Evolutionary conservation across 37 sponge, comb jelly and placozoan genomes (phyloP), one percentile per base, ranked within the genome.

Genomic region (Agelas oroides): DNA sequence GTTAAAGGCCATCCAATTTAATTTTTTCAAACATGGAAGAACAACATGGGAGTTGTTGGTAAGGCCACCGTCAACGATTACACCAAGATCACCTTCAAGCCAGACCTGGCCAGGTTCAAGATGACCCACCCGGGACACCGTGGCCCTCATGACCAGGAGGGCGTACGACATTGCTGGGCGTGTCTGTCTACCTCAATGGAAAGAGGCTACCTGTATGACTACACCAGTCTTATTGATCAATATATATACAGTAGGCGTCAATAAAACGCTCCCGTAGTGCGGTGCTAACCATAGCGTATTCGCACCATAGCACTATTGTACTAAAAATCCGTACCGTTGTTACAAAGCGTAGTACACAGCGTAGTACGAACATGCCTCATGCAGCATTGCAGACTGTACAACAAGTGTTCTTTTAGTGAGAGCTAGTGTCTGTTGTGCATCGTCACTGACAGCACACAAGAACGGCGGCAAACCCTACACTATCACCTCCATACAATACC

Each of bases 151-250:
- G 91, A 98, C 97, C 53, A 78, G 97, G 40, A 77, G 99, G 39
- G 95, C 94, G 18, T 98, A 98, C 65, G 99, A 98, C 71, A 69
- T 98, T 32, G 99, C 99, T 53, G 99, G 96, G 93, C 31, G 93
- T 96, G 55, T 40, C 80, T 23, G 94, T 98, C 27, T 88, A 83
- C 31, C 85, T 98, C 78, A 98, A 98, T 72, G 95, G 91, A 8
- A 78, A 86, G 72, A 86, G 64, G 71, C 73, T 98, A 31, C 94
- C 97, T 24, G 94, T 96, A 41, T 84, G 94, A 16, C 8, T 73
- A 40, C 2, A 24, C 23, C 8, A 12, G 46, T 46, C 8, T 12
- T 24, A n/a, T 67, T 16, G 20, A n/a, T 67, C 16, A 30, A 17
- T 17, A n/a, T 17, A n/a, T n/a, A 16, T 16, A 30, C 16, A 67